Evolutionary conservation across 2,797 vertebrate species (phyloP), one percentile per base, ranked within the genome.

Genomic region (Microctenopoma lineatum): DNA sequence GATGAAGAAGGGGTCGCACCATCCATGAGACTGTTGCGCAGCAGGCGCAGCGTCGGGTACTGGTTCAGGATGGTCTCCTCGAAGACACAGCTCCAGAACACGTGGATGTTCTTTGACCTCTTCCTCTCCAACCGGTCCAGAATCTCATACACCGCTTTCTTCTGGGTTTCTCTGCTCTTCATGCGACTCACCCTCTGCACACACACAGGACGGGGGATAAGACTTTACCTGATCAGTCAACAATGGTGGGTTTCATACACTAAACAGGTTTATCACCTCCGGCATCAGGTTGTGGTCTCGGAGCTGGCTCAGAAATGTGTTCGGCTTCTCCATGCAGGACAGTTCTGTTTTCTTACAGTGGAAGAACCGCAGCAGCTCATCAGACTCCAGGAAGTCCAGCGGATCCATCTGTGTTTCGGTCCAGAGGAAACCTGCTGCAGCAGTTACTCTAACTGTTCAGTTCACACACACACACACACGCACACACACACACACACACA

Each of bases 21-120:
- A 0, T 92, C 87, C 59, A 85, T 16, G 65, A 94, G 81, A 44
- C 73, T 86, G 5, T 77, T 81, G 13, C 26, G 75, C 38, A 95
- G 64, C 29, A n/a, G 4, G 25, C 16, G 54, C 14, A 95, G 61
- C 0, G 7, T 59, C 1, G 86, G 85, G 62, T 94, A 94, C 2
- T 41, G 29, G 47, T 12, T 73, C 50, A 91, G 4, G n/a, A 93
- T 87, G 18, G 71, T 65, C 0, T 93, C 92, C 42, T 73, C 36
- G 36, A 94, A 94, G 50, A 89, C 70, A 38, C 89, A 93, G 0
- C 0, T 42, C 93, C 92, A 94, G 79, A 94, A 94, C 1, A 2
- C 0, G 0, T 2, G 6, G 34, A 94, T 87, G 29, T 25, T 0
- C 3, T 80, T 0, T 0, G 87, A 6, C 0, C 0, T 64, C 4